phyloP scores from a whole-genome alignment of 92 coral and sea anemone species.

The Epizoanthus rinbou region DNA sequence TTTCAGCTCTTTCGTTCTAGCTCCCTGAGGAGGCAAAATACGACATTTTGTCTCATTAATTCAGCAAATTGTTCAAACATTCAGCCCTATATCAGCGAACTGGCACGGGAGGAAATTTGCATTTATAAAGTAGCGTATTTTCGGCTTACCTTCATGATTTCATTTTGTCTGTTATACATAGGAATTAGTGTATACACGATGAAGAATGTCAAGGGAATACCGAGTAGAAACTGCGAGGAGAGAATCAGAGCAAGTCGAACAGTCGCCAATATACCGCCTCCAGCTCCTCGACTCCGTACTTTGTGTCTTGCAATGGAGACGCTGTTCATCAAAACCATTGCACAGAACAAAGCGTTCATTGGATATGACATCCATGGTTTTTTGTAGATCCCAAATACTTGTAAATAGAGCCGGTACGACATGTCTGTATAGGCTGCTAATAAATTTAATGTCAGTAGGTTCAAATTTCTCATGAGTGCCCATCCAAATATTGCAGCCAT shows the following conservation, averaged over 20 bases:
- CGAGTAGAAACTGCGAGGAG: conserved; percentile 57
- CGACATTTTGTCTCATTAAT: no score
- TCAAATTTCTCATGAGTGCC: conserved; percentile 53
- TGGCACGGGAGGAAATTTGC: no score
- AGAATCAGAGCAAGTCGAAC: conserved; percentile 41
- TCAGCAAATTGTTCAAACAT: no score
- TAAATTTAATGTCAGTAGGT: conserved; percentile 48
- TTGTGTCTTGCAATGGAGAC: conserved; percentile 42
- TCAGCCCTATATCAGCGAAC: no score
- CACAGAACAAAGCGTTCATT: conserved; percentile 28
- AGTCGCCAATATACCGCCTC: neutral
- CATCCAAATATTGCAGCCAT: conserved; percentile 53
- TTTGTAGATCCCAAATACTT: conserved; percentile 50
- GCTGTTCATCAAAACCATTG: conserved; percentile 40
- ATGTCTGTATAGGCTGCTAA: conserved; percentile 48
- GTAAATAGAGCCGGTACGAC: conserved; percentile 47
- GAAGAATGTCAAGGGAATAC: conserved; percentile 46
- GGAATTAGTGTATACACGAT: conserved; percentile 56
- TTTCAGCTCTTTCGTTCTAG: no score
- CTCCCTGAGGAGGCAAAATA: no score
- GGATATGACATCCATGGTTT: conserved; percentile 56
- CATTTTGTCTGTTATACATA: conserved; percentile 41
- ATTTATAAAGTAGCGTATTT: no score
- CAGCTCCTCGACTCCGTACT: neutral
- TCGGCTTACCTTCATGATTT: conserved; percentile 40